These are phyloP conservation scores for Paramisgurnus dabryanus DNA, from an alignment of 2,113 vertebrate species.

Conservation along the genomic window DNA sequence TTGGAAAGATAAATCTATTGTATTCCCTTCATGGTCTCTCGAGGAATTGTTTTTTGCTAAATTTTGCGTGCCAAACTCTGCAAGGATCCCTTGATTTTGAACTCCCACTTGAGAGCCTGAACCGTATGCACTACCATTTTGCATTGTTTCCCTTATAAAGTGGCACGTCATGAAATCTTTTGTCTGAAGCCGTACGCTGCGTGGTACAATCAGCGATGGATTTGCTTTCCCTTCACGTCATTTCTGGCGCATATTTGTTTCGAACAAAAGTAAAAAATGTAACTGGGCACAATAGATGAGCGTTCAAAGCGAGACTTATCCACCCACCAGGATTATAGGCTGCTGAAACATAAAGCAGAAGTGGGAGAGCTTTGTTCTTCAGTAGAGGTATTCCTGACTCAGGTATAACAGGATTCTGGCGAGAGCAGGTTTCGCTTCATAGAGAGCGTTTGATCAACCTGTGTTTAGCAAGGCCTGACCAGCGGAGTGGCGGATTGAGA, in stretches of 20 bases:
- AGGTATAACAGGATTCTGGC: slow-evolving; percentile 1
- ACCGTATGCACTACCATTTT: neutral
- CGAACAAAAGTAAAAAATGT: slow-evolving; percentile 8
- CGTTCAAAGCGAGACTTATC: slow-evolving; percentile 7
- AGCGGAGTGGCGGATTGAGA: neutral
- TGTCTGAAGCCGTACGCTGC: neutral
- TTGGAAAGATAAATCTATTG: slow-evolving; percentile 10
- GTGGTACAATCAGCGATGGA: neutral
- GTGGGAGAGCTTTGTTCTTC: slow-evolving; percentile 23
- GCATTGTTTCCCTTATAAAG: slow-evolving; percentile 1
- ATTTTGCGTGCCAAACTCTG: slow-evolving; percentile 12
- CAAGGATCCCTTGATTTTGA: slow-evolving; percentile 15
- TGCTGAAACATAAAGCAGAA: slow-evolving; percentile 20
- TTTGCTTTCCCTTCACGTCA: neutral
- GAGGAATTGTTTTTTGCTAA: neutral
- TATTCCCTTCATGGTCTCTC: slow-evolving; percentile 6
- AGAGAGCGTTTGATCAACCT: neutral
- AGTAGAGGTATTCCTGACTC: slow-evolving; percentile 27
- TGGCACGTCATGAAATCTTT: neutral
- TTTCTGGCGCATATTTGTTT: neutral
- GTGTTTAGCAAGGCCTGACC: neutral
- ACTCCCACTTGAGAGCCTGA: slow-evolving; percentile 19
- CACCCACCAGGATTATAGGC: slow-evolving; percentile 24
- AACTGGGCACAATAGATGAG: slow-evolving; percentile 11
- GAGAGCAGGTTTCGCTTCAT: neutral